Evolutionary conservation across 2,888 invertebrate species (phyloP).

Genomic region (Acanthoscelides obtectus): DNA sequence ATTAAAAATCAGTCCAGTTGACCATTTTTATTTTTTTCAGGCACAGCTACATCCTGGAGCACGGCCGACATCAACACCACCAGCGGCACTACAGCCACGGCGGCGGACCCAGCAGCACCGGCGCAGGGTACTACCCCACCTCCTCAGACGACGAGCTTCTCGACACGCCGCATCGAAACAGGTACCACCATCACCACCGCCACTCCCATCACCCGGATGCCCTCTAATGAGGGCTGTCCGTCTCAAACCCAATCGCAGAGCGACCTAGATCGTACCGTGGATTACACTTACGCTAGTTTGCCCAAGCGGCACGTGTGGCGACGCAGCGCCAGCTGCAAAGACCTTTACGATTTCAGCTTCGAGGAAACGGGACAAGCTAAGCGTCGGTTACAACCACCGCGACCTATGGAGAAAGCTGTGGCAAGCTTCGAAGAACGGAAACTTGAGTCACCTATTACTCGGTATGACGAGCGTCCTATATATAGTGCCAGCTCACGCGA

Average conservation of each 20-base stretch:
- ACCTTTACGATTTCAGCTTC: conserved; percentile 73
- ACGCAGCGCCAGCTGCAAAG: conserved; percentile 78
- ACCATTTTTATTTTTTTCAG: no score
- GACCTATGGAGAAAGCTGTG: conserved; percentile 42
- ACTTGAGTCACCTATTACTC: conserved; percentile 66
- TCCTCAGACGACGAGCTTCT: conserved; percentile 42
- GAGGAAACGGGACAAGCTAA: conserved; percentile 66
- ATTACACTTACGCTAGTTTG: conserved; percentile 32
- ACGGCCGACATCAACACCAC: conserved; percentile 52
- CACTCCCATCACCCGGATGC: conserved; percentile 47
- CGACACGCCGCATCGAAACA: conserved; percentile 34
- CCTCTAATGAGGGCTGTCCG: conserved; percentile 56
- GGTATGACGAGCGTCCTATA: conserved; percentile 64
- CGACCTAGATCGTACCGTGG: conserved; percentile 36
- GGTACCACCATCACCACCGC: conserved; percentile 46
- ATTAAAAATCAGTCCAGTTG: no score
- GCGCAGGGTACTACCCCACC: conserved; percentile 48
- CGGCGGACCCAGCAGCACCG: conserved; percentile 42
- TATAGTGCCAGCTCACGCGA: conserved; percentile 60
- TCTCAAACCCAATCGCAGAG: conserved; percentile 47
- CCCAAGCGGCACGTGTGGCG: conserved; percentile 61
- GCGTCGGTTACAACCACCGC: conserved; percentile 51
- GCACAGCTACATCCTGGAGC: conserved; percentile 58
- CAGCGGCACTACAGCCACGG: conserved; percentile 47
- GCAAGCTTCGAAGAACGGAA: conserved; percentile 45